Evolutionary conservation across 2,113 vertebrate species (phyloP).

Genomic region (Strix aluco): DNA sequence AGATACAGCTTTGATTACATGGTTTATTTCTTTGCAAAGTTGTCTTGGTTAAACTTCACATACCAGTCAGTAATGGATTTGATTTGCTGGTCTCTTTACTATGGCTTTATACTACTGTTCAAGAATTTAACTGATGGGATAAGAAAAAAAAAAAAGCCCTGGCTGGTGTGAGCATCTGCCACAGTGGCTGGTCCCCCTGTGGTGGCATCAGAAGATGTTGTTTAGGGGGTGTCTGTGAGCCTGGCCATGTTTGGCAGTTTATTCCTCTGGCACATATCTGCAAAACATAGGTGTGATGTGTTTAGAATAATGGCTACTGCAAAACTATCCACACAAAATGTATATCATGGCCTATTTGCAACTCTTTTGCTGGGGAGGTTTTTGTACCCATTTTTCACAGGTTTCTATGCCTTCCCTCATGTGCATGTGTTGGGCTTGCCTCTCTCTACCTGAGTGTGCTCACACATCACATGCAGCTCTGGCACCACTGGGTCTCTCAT

Average conservation of each 20-base stretch:
- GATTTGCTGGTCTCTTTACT: not conserved
- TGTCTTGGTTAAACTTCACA: not conserved
- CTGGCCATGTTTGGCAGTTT: not conserved
- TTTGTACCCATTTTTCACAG: not conserved
- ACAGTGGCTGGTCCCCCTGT: not conserved
- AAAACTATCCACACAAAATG: not conserved
- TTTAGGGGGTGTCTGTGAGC: not conserved
- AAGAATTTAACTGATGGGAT: not conserved
- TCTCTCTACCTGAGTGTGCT: not conserved
- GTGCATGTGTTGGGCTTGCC: rapidly evolving
- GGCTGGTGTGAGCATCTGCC: not conserved
- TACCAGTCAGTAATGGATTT: not conserved
- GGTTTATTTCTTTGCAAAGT: not conserved
- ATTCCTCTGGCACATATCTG: not conserved
- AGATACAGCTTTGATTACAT: not conserved
- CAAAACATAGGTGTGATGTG: not conserved
- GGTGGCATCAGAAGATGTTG: not conserved
- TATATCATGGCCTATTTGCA: not conserved
- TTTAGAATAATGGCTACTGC: not conserved
- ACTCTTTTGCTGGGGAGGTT: not conserved
- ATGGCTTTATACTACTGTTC: not conserved
- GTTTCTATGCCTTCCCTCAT: not conserved
- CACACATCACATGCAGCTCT: rapidly evolving
- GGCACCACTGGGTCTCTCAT: not conserved
- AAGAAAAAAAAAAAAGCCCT: not conserved